Conservation (phyloP, 2,113 vertebrate genomes). For the Engystomops pustulosus region DNA sequence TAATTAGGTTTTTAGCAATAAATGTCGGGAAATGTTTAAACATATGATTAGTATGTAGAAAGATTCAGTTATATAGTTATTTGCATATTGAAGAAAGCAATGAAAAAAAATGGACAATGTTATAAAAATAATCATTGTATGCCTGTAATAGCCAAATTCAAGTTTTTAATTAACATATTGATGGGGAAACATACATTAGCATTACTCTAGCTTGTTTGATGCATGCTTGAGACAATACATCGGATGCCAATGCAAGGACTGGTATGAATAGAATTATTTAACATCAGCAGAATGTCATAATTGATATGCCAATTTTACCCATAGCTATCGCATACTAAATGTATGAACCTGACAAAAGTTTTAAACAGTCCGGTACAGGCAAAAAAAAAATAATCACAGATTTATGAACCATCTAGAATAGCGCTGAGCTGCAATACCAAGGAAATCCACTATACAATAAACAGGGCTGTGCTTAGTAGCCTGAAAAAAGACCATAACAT, state of each 20-base stretch:
- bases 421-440: too few species aligned
- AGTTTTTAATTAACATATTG: slow-evolving; percentile 52
- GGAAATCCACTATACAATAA: too few species aligned
- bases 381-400: too few species aligned
- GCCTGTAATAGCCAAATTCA: slow-evolving; percentile 22
- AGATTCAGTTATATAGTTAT: slow-evolving; percentile 48
- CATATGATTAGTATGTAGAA: slow-evolving; percentile 51
- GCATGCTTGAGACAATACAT: not conserved
- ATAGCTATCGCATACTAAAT: too few species aligned
- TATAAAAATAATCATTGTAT: slow-evolving; percentile 35
- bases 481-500: too few species aligned
- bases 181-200: slow-evolving; percentile 24
- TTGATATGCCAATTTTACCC: too few species aligned
- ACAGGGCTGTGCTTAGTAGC: too few species aligned
- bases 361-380: too few species aligned
- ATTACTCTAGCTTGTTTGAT: slow-evolving; percentile 22
- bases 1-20: slow-evolving; percentile 58
- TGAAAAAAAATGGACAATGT: slow-evolving; percentile 52
- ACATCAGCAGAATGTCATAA: too few species aligned
- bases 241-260: not conserved
- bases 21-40: slow-evolving; percentile 59
- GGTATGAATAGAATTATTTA: not conserved
- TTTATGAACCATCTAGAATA: too few species aligned
- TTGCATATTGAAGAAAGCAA: slow-evolving; percentile 49
- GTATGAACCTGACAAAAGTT: too few species aligned